A percentile compares a stretch with the other conserved stretches of the same genome.
These are phyloP conservation scores for Nerophis lumbriciformis DNA, from an alignment of 2,113 vertebrate genomes.

Conservation along the genomic window DNA sequence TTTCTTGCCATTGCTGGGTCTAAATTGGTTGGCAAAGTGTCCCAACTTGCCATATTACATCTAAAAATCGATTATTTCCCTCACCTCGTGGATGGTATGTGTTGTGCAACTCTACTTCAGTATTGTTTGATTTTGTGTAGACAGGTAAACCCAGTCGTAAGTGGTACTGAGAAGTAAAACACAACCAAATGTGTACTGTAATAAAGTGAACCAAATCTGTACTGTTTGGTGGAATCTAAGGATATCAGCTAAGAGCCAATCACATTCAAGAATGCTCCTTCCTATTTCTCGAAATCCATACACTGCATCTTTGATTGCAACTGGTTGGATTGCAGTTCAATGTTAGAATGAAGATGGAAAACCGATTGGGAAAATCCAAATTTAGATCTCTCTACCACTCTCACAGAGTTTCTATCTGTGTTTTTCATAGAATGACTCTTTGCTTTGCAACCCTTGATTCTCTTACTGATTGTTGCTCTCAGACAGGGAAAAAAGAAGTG, in stretches of 20 bases:
- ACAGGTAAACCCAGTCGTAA: too few relatives aligned
- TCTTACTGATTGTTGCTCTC: constrained; percentile 55
- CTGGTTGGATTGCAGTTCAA: constrained; percentile 18
- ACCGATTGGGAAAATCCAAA: constrained; percentile 43
- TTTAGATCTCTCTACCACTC: constrained; percentile 40
- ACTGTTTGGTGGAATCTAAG: too few relatives aligned
- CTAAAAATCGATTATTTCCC: too few relatives aligned
- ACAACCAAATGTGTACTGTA: too few relatives aligned
- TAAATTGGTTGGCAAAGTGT: too few relatives aligned
- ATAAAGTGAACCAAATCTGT: too few relatives aligned
- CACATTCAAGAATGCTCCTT: neutral
- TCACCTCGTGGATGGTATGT: too few relatives aligned
- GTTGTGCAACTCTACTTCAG: too few relatives aligned
- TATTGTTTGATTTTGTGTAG: too few relatives aligned
- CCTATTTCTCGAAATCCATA: neutral
- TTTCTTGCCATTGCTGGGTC: too few relatives aligned
- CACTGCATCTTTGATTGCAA: neutral
- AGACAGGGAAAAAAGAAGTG: constrained; percentile 49
- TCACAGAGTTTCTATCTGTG: constrained; percentile 43
- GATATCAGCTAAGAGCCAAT: neutral
- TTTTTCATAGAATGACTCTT: constrained; percentile 38
- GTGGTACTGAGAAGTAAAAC: too few relatives aligned
- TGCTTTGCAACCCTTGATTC: constrained; percentile 51
- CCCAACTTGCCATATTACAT: too few relatives aligned
- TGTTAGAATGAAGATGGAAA: constrained; percentile 28